phyloP scores from a whole-genome alignment of 2,797 vertebrate genomes.

The Emydoidea blandingii region DNA sequence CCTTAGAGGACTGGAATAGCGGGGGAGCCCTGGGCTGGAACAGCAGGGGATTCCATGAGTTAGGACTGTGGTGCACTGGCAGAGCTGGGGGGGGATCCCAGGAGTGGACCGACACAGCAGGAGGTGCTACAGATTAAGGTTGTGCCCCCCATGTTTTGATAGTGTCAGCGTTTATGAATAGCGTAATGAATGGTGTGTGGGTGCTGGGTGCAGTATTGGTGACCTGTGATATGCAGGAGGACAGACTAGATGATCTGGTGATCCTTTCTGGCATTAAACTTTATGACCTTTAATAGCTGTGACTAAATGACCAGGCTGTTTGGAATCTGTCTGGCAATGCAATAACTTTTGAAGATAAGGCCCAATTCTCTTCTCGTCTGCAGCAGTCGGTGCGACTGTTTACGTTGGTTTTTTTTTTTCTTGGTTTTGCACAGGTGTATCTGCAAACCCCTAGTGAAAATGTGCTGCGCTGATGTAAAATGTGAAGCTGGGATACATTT shows the following conservation, averaged over 20 bases:
- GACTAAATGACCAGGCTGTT: not conserved
- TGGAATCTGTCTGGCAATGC: not conserved
- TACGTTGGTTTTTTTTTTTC: not conserved
- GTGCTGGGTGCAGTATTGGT: not conserved
- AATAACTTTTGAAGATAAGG: not conserved
- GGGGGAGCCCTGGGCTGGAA: not conserved
- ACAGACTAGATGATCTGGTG: not conserved
- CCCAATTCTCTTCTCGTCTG: not conserved
- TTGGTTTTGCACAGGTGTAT: not conserved
- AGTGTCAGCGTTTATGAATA: not conserved
- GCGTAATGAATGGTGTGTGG: not conserved
- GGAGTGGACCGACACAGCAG: not conserved
- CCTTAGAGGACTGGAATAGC: not conserved
- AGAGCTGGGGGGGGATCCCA: not conserved
- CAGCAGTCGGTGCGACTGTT: not conserved
- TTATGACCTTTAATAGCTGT: not conserved
- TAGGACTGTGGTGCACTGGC: not conserved
- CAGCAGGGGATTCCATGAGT: not conserved
- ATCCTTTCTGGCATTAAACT: not conserved
- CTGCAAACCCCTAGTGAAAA: not conserved
- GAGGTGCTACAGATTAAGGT: not conserved
- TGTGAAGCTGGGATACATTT: not conserved
- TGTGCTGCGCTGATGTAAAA: not conserved
- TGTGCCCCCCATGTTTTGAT: not conserved
- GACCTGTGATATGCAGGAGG: not conserved